Evolutionary conservation across 1,140 invertebrate genomes (phyloP).

Genomic region (Chironomus tepperi): DNA sequence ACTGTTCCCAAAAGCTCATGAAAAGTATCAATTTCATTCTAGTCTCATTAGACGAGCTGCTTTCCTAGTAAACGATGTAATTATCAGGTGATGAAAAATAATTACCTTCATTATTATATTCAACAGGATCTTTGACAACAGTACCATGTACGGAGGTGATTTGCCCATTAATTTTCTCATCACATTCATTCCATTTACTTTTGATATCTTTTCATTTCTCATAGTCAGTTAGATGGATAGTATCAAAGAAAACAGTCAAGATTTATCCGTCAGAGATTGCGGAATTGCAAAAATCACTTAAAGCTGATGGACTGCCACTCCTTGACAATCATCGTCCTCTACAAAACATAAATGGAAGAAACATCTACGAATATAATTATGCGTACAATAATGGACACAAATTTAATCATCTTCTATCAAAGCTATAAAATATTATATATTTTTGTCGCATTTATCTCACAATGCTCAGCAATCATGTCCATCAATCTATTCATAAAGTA

Average conservation of each 20-base stretch:
- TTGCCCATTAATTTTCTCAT: neutral
- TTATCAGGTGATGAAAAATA: neutral
- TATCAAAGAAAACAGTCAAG: neutral
- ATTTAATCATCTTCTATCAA: neutral
- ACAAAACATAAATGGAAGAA: neutral
- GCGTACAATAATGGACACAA: neutral
- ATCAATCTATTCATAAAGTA: too few species aligned
- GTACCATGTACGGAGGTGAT: neutral
- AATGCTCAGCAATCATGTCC: too few species aligned
- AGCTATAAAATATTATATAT: neutral
- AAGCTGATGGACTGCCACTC: neutral
- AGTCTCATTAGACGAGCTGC: too few species aligned
- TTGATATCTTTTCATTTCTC: too few species aligned
- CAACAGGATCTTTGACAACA: conserved; percentile 2
- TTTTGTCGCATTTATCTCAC: too few species aligned
- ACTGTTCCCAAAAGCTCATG: too few species aligned
- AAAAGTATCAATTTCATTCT: too few species aligned
- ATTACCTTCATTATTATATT: neutral
- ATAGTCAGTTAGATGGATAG: conserved; percentile 2
- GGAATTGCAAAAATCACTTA: neutral
- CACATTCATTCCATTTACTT: too few species aligned
- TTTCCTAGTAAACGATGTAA: too few species aligned
- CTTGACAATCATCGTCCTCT: neutral
- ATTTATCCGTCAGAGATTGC: neutral
- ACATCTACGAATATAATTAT: conserved; percentile 5